Base-by-base conservation (phyloP, 2,888 invertebrate genomes). In the Cetonia aurata region DNA sequence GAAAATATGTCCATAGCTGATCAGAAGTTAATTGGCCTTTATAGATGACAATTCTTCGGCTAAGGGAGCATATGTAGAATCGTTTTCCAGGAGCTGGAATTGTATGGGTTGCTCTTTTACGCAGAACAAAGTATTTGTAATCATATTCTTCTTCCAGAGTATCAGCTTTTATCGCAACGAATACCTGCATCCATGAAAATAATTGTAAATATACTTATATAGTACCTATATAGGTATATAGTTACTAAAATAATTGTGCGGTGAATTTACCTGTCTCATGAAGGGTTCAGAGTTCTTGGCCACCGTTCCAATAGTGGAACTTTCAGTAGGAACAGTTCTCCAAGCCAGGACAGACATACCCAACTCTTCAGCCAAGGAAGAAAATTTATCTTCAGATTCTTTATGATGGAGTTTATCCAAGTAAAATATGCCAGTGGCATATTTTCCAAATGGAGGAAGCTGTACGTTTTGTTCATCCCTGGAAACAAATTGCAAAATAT, bases 391-490 rank as follows among this genome's bases (percentile, higher is more conserved):
- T 86, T 97, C 96, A 68, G 92, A 92, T 77, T 93, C 90, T 79
- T 90, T 88, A 79, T 94, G 93, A 79, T 93, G 92, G 60, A 90
- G 87, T 83, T 93, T 92, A 84, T 98, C 96, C 84, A 98, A 87
- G 86, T 96, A 99, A 82, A 99, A 90, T 75, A 99, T 96, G 72
- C 99, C 99, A 17, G 98, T 98, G 67, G 98, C 99, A 87, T 99
- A 99, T 76, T 90, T 88, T 3, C 98, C 98, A 79, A 91, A 89
- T 17, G 91, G 89, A 8, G 99, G 99, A 78, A 99, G 87, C 75
- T 91, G 90, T 72, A 97, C 88, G 78, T 92, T 93, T 79, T 92
- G 90, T 74, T 90, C 89, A 81, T 94, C 92, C 84, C 96, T 96
- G 86, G 41, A 85, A 85, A 17, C 15, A 50, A 50, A 37, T 37